phyloP scores from a whole-genome alignment of 2,113 vertebrate genomes.

The Siphamia tubifer region DNA sequence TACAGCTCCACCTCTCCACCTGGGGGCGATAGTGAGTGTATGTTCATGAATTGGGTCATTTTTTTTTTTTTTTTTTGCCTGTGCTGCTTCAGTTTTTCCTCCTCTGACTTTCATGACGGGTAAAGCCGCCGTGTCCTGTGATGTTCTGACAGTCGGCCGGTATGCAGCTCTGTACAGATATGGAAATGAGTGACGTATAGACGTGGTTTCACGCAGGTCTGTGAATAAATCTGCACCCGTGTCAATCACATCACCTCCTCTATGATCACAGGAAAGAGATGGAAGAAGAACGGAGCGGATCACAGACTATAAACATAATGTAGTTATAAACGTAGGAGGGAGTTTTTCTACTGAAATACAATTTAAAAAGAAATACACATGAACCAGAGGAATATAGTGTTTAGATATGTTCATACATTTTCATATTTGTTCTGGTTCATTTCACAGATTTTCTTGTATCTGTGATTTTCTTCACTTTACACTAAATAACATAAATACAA shows the following conservation, averaged over 20 bases:
- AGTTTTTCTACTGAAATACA: no score
- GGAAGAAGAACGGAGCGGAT: background rate
- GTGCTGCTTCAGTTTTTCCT: conserved; percentile 22
- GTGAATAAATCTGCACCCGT: conserved; percentile 55
- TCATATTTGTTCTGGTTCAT: no score
- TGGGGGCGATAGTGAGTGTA: conserved; percentile 59
- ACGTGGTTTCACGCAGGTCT: conserved; percentile 38
- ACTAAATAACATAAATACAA: no score
- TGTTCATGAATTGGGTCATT: conserved; percentile 31
- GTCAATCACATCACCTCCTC: conserved; percentile 51
- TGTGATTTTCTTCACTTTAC: no score
- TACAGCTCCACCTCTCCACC: conserved; percentile 63
- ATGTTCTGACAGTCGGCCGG: conserved; percentile 56
- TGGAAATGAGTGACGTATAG: conserved; percentile 60
- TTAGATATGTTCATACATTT: no score
- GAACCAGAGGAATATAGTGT: no score
- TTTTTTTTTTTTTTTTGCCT: background rate
- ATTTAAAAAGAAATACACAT: background rate
- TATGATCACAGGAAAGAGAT: conserved; percentile 36
- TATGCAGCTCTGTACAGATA: conserved; percentile 47
- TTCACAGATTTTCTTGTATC: no score
- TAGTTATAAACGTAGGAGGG: background rate
- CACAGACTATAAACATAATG: background rate
- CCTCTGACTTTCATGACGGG: conserved; percentile 54
- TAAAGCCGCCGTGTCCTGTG: conserved; percentile 46